Evolutionary conservation across 2,888 invertebrate genomes (phyloP).

Genomic region (Tinea trinotella): DNA sequence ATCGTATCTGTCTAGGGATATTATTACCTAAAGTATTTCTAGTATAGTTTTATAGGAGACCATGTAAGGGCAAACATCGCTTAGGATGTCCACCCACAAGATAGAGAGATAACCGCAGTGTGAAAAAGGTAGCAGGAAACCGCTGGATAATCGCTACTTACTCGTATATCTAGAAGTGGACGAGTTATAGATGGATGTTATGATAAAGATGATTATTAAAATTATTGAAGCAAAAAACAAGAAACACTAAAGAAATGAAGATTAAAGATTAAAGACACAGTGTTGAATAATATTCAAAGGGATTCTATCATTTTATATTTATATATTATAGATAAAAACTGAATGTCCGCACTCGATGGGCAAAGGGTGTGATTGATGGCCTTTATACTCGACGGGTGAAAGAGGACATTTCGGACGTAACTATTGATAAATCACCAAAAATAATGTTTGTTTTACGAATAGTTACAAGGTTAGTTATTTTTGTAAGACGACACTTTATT

Average conservation of each 20-base stretch:
- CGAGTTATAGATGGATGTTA: too few relatives aligned
- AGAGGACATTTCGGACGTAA: conserved; percentile 11
- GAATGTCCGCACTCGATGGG: conserved; percentile 2
- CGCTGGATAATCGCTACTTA: too few relatives aligned
- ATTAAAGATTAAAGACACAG: not conserved
- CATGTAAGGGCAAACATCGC: too few relatives aligned
- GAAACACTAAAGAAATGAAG: not conserved
- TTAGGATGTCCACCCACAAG: too few relatives aligned
- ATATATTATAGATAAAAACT: conserved; percentile 5
- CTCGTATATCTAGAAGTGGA: too few relatives aligned
- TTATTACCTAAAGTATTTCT: too few relatives aligned
- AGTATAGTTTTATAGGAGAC: too few relatives aligned
- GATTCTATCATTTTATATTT: conserved; percentile 10
- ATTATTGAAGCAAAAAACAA: too few relatives aligned
- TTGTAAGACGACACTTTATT: not conserved
- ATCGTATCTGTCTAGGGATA: too few relatives aligned
- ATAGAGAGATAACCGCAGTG: too few relatives aligned
- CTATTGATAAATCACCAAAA: conserved; percentile 14
- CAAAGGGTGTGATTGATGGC: conserved; percentile 13
- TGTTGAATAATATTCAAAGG: not conserved
- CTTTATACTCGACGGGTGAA: not conserved
- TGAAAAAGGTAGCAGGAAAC: too few relatives aligned
- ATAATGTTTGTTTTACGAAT: conserved; percentile 3
- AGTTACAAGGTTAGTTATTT: not conserved
- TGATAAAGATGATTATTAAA: too few relatives aligned